Evolutionary conservation across 2,797 vertebrate species (phyloP).

Genomic region (Notolepis coatsorum): DNA sequence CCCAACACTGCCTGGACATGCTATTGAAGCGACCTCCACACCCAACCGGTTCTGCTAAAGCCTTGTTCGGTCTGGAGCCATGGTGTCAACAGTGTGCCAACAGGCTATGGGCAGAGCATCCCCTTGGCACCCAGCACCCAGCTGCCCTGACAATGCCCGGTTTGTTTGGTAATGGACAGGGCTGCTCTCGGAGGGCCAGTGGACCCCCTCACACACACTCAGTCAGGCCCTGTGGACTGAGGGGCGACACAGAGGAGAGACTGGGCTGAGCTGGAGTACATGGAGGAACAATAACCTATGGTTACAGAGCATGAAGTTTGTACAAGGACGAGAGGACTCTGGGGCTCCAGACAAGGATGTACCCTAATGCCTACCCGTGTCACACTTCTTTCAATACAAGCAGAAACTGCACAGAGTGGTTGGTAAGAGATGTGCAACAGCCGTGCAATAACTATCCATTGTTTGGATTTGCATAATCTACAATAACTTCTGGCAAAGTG

Average conservation of each 20-base stretch:
- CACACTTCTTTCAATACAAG: slow-evolving; percentile 9
- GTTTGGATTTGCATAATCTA: slow-evolving; percentile 40
- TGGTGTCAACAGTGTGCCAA: background rate
- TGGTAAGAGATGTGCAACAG: slow-evolving; percentile 1
- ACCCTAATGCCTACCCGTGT: background rate
- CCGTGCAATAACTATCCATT: slow-evolving; percentile 21
- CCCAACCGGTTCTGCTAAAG: slow-evolving; percentile 11
- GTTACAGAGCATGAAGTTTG: background rate
- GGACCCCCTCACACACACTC: background rate
- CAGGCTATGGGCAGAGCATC: background rate
- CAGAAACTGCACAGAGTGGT: slow-evolving; percentile 6
- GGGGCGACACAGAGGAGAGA: background rate
- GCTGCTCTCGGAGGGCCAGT: background rate
- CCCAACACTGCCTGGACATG: slow-evolving; percentile 16
- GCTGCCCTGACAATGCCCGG: background rate
- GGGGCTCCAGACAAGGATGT: background rate
- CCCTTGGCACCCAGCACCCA: background rate
- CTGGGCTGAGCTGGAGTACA: background rate
- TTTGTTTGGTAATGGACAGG: background rate
- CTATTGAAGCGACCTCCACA: slow-evolving; percentile 3
- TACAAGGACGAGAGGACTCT: slow-evolving; percentile 14
- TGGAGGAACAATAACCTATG: background rate
- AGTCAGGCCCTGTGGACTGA: background rate
- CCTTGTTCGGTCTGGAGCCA: background rate
- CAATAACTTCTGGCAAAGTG: slow-evolving; percentile 57